Evolutionary conservation across 2,113 vertebrate species (phyloP).

Genomic region (Cryptotis parvus): DNA sequence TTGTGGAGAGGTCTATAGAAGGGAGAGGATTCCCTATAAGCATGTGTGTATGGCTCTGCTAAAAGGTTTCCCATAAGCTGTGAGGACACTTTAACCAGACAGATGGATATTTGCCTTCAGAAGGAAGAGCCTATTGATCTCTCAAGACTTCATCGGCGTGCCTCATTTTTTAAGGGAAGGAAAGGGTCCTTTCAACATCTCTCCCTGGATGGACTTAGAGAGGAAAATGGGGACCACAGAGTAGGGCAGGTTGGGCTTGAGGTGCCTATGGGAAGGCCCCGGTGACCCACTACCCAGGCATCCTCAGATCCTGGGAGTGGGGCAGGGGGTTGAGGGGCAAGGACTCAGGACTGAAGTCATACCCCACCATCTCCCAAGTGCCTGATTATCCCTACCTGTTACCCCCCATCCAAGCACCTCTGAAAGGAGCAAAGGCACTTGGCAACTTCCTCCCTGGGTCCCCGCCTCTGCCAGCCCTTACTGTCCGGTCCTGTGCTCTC

Average conservation of each 20-base stretch:
- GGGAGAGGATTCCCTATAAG: neutral
- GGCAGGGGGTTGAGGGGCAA: neutral
- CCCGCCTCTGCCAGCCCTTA: neutral
- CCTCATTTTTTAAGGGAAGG: conserved; percentile 6
- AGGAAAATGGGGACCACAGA: neutral
- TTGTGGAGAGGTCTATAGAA: neutral
- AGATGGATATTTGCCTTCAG: conserved; percentile 18
- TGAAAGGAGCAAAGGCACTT: neutral
- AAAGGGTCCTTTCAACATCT: neutral
- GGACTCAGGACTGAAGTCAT: neutral
- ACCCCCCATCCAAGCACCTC: neutral
- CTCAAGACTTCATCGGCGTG: neutral
- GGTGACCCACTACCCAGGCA: neutral
- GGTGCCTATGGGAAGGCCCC: neutral
- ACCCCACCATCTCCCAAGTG: neutral
- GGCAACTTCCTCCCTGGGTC: neutral
- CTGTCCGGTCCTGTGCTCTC: neutral
- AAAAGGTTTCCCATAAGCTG: neutral
- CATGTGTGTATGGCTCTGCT: neutral
- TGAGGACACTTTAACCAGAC: neutral
- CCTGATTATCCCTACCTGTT: neutral
- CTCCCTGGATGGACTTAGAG: neutral
- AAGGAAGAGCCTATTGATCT: conserved; percentile 27
- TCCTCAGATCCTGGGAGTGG: neutral
- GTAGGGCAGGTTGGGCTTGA: neutral